Evolutionary conservation across 2,113 vertebrate species (phyloP).

Genomic region (Chloebia gouldiae): DNA sequence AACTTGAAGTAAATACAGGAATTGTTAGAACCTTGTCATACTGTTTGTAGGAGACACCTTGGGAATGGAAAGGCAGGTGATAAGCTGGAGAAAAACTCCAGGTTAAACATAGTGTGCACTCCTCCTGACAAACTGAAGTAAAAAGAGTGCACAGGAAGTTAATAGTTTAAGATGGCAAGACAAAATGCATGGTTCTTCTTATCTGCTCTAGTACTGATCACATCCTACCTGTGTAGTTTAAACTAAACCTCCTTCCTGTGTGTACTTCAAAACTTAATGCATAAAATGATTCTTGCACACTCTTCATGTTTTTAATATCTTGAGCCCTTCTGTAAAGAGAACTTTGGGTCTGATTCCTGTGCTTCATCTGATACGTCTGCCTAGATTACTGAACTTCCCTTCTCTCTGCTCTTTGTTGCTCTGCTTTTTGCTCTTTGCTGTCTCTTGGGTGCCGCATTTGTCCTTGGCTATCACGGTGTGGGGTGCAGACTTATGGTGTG

Average conservation of each 20-base stretch:
- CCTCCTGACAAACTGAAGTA: neutral
- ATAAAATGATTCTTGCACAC: slow-evolving; percentile 4
- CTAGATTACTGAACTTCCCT: slow-evolving; percentile 74
- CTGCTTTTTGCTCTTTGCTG: slow-evolving; percentile 78
- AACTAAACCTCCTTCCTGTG: slow-evolving; percentile 50
- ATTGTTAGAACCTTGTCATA: neutral
- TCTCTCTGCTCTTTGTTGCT: slow-evolving; percentile 77
- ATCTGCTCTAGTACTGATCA: slow-evolving; percentile 9
- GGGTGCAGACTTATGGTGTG: slow-evolving; percentile 75
- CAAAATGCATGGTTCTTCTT: neutral
- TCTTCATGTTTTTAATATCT: slow-evolving; percentile 50
- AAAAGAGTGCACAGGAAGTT: neutral
- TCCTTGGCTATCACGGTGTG: slow-evolving; percentile 81
- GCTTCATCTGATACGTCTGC: slow-evolving; percentile 68
- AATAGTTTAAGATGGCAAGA: neutral
- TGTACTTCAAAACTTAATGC: slow-evolving; percentile 12
- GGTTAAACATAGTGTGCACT: neutral
- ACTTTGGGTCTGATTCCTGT: slow-evolving; percentile 66
- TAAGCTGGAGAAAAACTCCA: neutral
- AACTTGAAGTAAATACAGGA: neutral
- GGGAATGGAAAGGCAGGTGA: neutral
- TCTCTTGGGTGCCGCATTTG: slow-evolving; percentile 78
- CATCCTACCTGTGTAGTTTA: neutral
- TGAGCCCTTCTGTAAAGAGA: slow-evolving; percentile 51
- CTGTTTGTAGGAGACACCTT: neutral